Percentiles rank a stretch among this genome's conserved stretches.
Evolutionary conservation across 2,113 vertebrate species (phyloP).

Genomic region (Poeciliopsis retropinna): DNA sequence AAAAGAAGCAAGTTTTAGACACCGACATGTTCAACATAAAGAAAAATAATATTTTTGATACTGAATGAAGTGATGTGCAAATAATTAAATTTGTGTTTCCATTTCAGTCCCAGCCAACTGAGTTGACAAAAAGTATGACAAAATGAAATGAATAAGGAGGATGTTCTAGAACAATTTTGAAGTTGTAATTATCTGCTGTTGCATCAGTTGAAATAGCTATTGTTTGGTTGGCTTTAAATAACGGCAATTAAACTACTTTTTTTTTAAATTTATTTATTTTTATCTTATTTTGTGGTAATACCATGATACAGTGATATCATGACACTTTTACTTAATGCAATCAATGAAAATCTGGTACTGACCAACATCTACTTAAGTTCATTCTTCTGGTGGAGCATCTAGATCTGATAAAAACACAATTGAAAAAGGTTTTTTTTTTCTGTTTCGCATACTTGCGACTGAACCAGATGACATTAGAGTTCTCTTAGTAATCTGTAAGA

Average conservation of each 20-base stretch:
- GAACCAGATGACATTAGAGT: neutral
- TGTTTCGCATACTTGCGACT: neutral
- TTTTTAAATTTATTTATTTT: too few species aligned
- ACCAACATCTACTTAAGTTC: neutral
- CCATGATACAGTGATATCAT: neutral
- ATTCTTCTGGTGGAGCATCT: neutral
- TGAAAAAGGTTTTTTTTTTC: neutral
- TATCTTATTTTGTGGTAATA: neutral
- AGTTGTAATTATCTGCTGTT: neutral
- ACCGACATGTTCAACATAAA: too few species aligned
- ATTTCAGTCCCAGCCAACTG: too few species aligned
- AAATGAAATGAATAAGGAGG: too few species aligned
- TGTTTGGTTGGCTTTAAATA: neutral
- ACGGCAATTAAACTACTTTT: neutral
- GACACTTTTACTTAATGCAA: neutral
- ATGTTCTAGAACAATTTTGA: neutral
- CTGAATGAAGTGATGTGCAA: too few species aligned
- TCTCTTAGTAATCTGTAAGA: neutral
- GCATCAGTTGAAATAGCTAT: neutral
- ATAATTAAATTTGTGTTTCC: too few species aligned
- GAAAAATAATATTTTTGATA: too few species aligned
- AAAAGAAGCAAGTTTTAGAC: neutral
- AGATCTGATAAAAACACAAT: neutral
- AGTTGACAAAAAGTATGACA: too few species aligned
- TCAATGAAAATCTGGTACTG: neutral